Evolutionary conservation across 2,797 vertebrate genomes (phyloP), one percentile per base, ranked within the genome.

Genomic region (Sebastes steindachneri): DNA sequence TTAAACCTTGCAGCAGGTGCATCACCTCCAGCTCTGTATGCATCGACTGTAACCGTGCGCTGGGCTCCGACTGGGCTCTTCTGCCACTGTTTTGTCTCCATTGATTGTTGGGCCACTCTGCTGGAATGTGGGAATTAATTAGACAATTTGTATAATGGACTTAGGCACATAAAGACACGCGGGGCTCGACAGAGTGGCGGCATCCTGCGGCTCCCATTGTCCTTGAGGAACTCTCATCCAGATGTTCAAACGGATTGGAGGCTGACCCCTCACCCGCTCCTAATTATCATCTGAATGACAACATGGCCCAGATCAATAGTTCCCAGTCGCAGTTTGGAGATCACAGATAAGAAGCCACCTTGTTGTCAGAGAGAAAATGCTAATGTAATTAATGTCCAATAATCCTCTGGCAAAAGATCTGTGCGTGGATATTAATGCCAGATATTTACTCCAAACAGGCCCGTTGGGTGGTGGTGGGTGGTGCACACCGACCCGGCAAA

Each of bases 281-380:
- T 98, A 96, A 98, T 98, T 98, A 97, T 96, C 97, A 97, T 97
- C 96, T 97, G 97, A 98, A 97, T 97, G 97, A 97, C 97, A 98
- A 97, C 97, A 96, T 95, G 95, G 94, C 96, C 89, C 94, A 94
- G 97, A 98, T 98, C 97, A 97, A 98, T 98, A 97, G 96, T 96
- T 96, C 96, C 96, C 96, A 96, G 97, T 97, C 94, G 93, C 96
- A 96, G 96, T 96, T 96, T 96, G 96, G 97, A 97, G 96, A 97
- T 97, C 95, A 93, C 93, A 95, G 96, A 97, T 97, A 96, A 97
- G 96, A 96, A 96, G 95, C 96, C 96, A 96, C 96, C 95, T 96
- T 94, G 92, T 94, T 94, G 92, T 93, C 91, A 90, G 80, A 85
- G 90, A 89, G 89, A 94, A 93, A 93, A 96, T 96, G 95, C 94